Evolutionary conservation across 1,140 invertebrate species (phyloP).

Genomic region (Listronotus oregonensis): DNA sequence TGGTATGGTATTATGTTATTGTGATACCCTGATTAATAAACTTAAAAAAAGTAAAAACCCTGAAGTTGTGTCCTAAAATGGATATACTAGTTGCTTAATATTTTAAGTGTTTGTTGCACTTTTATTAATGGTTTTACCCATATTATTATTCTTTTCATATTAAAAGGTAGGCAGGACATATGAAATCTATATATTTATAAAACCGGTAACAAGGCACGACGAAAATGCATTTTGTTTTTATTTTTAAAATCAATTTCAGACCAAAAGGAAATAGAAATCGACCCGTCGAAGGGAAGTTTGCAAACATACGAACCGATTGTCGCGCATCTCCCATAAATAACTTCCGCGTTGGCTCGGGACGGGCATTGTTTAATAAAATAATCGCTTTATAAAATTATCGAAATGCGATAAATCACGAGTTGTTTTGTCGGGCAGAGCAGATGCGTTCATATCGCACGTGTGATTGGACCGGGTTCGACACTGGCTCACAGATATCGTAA

Average conservation of each 20-base stretch:
- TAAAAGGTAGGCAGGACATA: no score
- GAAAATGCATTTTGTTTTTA: not conserved
- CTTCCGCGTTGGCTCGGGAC: slow-evolving; percentile 29
- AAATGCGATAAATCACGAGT: slow-evolving; percentile 51
- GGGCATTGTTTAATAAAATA: slow-evolving; percentile 52
- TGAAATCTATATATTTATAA: not conserved
- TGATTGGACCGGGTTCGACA: slow-evolving; percentile 23
- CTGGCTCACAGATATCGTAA: slow-evolving; percentile 26
- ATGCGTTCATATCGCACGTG: slow-evolving; percentile 44
- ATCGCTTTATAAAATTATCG: slow-evolving; percentile 53
- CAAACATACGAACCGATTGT: slow-evolving; percentile 35
- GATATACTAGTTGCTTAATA: no score
- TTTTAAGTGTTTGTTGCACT: no score
- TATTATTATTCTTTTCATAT: no score
- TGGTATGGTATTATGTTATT: no score
- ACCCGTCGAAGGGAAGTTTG: slow-evolving; percentile 29
- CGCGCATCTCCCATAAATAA: slow-evolving; percentile 48
- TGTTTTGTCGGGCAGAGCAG: slow-evolving; percentile 47
- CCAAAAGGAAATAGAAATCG: slow-evolving; percentile 31
- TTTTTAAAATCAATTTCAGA: slow-evolving; percentile 25
- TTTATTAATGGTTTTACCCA: no score
- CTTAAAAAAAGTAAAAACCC: no score
- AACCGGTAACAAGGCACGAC: not conserved
- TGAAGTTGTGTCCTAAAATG: no score
- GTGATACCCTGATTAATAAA: no score